Base-by-base conservation (phyloP, 2,113 vertebrate genomes). In the Rhea pennata region DNA sequence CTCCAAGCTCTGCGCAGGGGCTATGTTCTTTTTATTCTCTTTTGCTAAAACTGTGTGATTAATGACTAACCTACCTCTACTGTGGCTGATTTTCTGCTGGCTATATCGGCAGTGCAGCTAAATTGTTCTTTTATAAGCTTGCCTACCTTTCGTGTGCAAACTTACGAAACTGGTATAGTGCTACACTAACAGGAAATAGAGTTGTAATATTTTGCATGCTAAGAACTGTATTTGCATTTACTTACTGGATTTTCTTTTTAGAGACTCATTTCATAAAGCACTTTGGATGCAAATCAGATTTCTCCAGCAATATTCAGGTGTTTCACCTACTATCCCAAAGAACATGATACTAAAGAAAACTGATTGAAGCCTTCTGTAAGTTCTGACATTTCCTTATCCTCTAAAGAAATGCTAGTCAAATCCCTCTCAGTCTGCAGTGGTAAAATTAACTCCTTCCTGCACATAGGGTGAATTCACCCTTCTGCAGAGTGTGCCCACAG, bases 1-100 rank as follows among this genome's bases (percentile, higher is more conserved):
- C 36, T 79, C 44, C 39, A 8, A 5, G 26, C 50, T 15, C 50
- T 48, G 29, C 11, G 24, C 67, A 24, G 29, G 31, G 56, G 24
- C 76, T 29, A 17, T 31, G 17, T 15, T 56, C 59, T 40, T 20
- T 53, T 0, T 8, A 3, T 33, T 5, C 29, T 50, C 62, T 62
- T 16, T 0, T 2, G 36, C 84, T 2, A 0, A 24, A 3, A 53
- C 7, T 8, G 36, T 40, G 39, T 6, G 7, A 5, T 33, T 0
- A 2, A 9, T 1, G 22, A 15, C 31, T 2, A 4, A 9, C 33
- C 40, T 6, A 1, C 19, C 54, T 8, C 29, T 3, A 13, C 77
- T 5, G n/a, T 0, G 48, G 16, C 59, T 15, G 23, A 0, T 6
- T 13, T 10, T 3, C 70, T 12, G 53, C 75, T 3, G 58, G 42